Evolutionary conservation across 2,888 invertebrate genomes (phyloP), one percentile per base, ranked within the genome.

Genomic region (Drosophila bunnanda): DNA sequence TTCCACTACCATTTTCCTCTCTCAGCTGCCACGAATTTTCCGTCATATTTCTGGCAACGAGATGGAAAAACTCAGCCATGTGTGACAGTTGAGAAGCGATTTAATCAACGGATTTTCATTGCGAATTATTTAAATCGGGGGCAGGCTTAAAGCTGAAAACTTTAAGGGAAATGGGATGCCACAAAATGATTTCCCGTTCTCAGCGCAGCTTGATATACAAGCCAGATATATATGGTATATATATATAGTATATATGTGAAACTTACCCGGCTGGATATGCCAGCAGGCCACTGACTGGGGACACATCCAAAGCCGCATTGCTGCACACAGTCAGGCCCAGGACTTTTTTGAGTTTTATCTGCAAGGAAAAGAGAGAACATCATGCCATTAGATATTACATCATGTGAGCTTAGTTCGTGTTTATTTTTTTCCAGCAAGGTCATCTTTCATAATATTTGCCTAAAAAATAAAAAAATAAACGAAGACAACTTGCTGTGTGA

Each of bases 221-320:
- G 4, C 34, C 32, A 32, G 20, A 41, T 65, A 32, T 32, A 41
- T 28, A 54, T 36, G n/a, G 10, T 44, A 36, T 36, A 13, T 48
- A 43, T 25, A 25, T 4, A n/a, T 25, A 25, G 25, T 4, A 25
- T 32, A 32, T 17, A 25, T n/a, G n/a, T 20, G 32, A 8, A 17
- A 50, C 97, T 96, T 93, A 98, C 98, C 98, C 98, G 86, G 98
- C 98, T 65, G 98, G 98, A 94, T 99, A 99, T 20, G 98, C 98
- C 87, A 99, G 95, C 66, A 96, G 94, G 90, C 98, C 98, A 74
- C 96, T 96, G 91, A 96, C 95, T 36, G 96, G 95, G 91, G 98
- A 97, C 91, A 96, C 97, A 93, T 96, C 97, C 85, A 99, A 94
- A 25, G 97, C 97, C 79, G 98, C 97, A 94, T 98, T 98, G 92